Base-by-base conservation (phyloP, 1,140 invertebrate genomes). In the Pemphigus obesinymphae region DNA sequence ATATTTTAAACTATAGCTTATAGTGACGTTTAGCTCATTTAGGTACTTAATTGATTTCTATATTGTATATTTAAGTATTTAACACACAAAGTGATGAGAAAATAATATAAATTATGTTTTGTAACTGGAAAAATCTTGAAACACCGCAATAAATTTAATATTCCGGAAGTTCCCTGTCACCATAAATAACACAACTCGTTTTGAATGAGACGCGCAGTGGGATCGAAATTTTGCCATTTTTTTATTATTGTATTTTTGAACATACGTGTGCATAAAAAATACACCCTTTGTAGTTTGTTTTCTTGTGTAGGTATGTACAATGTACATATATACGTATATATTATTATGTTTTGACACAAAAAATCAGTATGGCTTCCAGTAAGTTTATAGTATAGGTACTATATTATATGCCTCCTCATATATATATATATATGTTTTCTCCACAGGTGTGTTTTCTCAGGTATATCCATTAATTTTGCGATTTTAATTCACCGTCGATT, bases 271-370 rank as follows among this genome's bases (percentile, higher is more conserved):
- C 17, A 66, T 40, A 66, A 66, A 66, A 61, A 66, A 66, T 34
- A 66, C 63, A 66, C 63, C 63, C 63, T 66, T 40, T 70, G 66
- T 70, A n/a, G n/a, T n/a, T n/a, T n/a, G n/a, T n/a, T n/a, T n/a
- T n/a, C n/a, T n/a, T n/a, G n/a, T n/a, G n/a, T n/a, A n/a, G n/a
- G n/a, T n/a, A n/a, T n/a, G n/a, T n/a, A n/a, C n/a, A n/a, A n/a
- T n/a, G n/a, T n/a, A n/a, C n/a, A n/a, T n/a, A 34, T n/a, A 23
- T 23, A 13, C 5, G 37, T 17, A 66, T 11, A 61, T n/a, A n/a
- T n/a, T n/a, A n/a, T n/a, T n/a, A n/a, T 43, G 66, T 70, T 43
- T 70, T 70, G 11, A 68, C 10, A 2, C 20, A 40, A 70, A 70
- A 70, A 43, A 31, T 20, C 31, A 66, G 20, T 40, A 66, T 66